Conservation (phyloP, 1,140 invertebrate species). For the Diprion similis region DNA sequence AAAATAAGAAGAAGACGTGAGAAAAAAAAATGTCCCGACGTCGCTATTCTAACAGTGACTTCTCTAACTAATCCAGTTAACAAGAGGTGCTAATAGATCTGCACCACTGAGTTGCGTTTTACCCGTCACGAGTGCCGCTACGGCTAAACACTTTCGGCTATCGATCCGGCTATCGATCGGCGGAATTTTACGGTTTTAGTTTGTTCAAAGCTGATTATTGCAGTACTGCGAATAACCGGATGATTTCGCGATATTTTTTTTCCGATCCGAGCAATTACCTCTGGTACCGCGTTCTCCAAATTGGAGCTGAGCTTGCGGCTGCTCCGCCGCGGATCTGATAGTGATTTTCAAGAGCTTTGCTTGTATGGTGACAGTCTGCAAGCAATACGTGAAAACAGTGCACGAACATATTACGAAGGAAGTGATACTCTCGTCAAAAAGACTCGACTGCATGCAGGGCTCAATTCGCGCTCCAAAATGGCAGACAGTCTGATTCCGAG, state of each 20-base stretch:
- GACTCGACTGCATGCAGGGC: too few species aligned
- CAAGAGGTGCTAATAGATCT: conserved; percentile 26
- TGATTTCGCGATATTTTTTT: too few species aligned
- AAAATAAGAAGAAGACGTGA: conserved; percentile 37
- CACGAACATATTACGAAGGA: too few species aligned
- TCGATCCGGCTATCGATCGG: not conserved
- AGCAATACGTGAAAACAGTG: too few species aligned
- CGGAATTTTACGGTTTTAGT: not conserved
- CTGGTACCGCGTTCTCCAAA: too few species aligned
- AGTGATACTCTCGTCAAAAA: too few species aligned
- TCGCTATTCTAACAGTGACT: conserved; percentile 25
- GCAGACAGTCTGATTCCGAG: not conserved
- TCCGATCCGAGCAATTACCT: too few species aligned
- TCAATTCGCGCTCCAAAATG: not conserved
- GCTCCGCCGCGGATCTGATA: too few species aligned
- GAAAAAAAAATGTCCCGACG: conserved; percentile 22
- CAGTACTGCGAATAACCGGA: too few species aligned
- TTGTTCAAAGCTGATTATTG: not conserved
- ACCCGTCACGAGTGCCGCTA: not conserved
- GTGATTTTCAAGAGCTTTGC: too few species aligned
- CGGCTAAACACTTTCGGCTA: not conserved
- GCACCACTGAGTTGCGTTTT: not conserved
- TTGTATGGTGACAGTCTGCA: too few species aligned
- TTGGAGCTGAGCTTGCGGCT: too few species aligned
- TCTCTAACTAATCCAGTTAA: conserved; percentile 23